phyloP scores from a whole-genome alignment of 2,888 invertebrate genomes.

The Kuschelorhynchus macadamiae region DNA sequence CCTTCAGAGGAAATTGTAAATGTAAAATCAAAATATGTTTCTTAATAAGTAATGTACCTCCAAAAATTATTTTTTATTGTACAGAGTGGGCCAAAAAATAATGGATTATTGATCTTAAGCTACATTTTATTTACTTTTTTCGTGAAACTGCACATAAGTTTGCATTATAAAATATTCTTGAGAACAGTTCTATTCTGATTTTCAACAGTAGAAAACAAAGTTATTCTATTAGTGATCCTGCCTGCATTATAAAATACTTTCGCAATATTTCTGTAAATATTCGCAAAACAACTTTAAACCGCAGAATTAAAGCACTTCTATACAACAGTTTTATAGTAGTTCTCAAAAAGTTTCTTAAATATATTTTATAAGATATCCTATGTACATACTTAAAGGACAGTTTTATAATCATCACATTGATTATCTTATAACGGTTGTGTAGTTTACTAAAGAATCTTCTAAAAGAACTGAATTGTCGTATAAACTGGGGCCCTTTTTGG shows the following conservation, averaged over 20 bases:
- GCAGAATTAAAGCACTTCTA: constrained; percentile 8
- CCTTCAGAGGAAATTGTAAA: no score
- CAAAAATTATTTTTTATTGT: no score
- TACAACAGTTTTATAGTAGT: constrained; percentile 2
- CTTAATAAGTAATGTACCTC: no score
- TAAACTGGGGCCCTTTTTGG: constrained; percentile 17
- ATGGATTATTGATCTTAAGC: no score
- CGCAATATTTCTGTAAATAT: constrained; percentile 2
- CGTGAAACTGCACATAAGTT: no score
- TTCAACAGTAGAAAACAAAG: no score
- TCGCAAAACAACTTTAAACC: constrained; percentile 7
- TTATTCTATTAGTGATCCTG: neutral
- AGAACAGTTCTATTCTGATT: constrained; percentile 1
- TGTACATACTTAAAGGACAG: constrained; percentile 8
- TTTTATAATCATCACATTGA: constrained; percentile 15
- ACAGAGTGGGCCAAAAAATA: no score
- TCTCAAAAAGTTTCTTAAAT: constrained; percentile 19
- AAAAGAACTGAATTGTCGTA: constrained; percentile 7
- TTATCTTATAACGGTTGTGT: constrained; percentile 8
- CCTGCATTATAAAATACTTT: constrained; percentile 7
- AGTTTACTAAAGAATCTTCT: constrained; percentile 10
- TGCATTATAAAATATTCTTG: constrained; percentile 3
- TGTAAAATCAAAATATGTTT: no score
- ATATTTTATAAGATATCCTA: constrained; percentile 3
- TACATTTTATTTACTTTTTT: no score